Percentiles rank a stretch among this genome's conserved stretches.
Conservation (phyloP, 2,888 invertebrate genomes). For the Dasypogon diadema region DNA sequence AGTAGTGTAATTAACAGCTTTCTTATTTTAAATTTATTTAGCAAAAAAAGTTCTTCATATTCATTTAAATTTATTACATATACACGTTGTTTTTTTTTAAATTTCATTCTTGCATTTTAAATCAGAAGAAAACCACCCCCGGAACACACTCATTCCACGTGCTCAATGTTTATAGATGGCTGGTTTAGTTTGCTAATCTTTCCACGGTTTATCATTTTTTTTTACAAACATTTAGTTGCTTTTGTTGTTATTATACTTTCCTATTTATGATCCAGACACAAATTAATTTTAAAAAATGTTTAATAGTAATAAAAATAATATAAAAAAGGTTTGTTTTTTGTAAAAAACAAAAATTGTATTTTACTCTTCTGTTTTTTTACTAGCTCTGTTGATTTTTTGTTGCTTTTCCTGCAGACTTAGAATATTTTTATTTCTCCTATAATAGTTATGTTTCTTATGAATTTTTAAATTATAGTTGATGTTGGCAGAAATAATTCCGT, state of each 20-base stretch:
- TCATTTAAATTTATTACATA: conserved; percentile 54
- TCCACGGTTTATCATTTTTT: not conserved
- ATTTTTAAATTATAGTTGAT: conserved; percentile 41
- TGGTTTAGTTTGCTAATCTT: not conserved
- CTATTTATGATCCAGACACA: conserved; percentile 41
- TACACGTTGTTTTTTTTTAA: conserved; percentile 53
- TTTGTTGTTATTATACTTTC: conserved; percentile 12
- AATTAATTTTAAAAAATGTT: conserved; percentile 49
- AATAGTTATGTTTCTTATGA: conserved; percentile 36
- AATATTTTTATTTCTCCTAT: conserved; percentile 43
- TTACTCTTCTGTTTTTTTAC: conserved; percentile 14
- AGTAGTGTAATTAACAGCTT: conserved; percentile 48
- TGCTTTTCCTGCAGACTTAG: conserved; percentile 44
- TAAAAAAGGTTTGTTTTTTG: conserved; percentile 47
- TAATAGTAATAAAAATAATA: conserved; percentile 50
- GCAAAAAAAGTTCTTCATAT: conserved; percentile 45
- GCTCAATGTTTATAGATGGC: conserved; percentile 53
- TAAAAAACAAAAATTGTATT: conserved; percentile 48
- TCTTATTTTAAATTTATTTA: conserved; percentile 53
- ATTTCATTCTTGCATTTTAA: conserved; percentile 39
- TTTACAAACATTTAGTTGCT: conserved; percentile 11
- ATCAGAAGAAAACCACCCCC: conserved; percentile 54
- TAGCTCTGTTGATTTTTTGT: conserved; percentile 42
- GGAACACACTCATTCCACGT: conserved; percentile 54
- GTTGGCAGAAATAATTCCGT: conserved; percentile 39